Evolutionary conservation across 2,113 vertebrate species (phyloP).

Genomic region (Sapayoa aenigma): DNA sequence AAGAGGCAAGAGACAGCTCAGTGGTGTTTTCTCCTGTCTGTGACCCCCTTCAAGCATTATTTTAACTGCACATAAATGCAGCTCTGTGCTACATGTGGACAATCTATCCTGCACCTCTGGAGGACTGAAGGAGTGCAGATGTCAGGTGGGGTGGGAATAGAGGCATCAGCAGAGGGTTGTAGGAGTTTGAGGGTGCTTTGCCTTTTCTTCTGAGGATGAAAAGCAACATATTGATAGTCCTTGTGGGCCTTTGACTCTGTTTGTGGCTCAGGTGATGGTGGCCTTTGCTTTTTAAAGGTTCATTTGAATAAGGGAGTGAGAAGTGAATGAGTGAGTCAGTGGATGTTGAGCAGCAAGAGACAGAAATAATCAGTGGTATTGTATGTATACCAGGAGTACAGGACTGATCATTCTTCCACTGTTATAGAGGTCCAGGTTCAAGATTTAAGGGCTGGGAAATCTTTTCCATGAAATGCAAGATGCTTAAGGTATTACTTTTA

Average conservation of each 20-base stretch:
- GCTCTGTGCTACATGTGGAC: not conserved
- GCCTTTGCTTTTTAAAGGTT: not conserved
- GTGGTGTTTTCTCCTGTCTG: not conserved
- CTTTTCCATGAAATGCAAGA: not conserved
- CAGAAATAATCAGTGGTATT: not conserved
- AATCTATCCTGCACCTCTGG: not conserved
- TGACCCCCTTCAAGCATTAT: not conserved
- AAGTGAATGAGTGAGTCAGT: not conserved
- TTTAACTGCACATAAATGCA: not conserved
- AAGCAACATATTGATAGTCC: not conserved
- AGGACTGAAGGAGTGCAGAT: not conserved
- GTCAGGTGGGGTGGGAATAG: not conserved
- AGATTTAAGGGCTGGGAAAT: not conserved
- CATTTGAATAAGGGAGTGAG: not conserved
- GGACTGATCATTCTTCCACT: fast-evolving
- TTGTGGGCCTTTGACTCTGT: not conserved
- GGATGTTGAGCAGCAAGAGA: not conserved
- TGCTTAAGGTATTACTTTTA: not conserved
- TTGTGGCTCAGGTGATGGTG: no score
- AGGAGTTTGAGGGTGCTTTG: not conserved
- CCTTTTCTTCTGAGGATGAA: not conserved
- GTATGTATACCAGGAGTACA: fast-evolving
- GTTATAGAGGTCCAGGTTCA: not conserved
- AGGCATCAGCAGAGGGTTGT: not conserved
- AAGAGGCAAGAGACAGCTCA: not conserved